Conservation (phyloP, 2,797 vertebrate genomes). For the Rhinoraja longicauda region DNA sequence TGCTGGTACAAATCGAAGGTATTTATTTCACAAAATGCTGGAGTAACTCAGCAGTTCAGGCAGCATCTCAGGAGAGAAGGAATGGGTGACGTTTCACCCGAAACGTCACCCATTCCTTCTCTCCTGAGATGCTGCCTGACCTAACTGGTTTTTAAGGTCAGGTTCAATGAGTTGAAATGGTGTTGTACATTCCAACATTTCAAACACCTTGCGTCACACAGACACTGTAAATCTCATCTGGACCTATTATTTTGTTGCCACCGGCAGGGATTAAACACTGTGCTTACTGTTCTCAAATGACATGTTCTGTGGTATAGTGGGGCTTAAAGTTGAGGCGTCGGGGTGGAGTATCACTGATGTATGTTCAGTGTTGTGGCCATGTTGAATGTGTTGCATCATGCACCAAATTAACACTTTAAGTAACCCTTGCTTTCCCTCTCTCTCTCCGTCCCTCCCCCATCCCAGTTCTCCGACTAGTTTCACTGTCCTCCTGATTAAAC, state of each 20-base stretch:
- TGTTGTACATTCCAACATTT: neutral
- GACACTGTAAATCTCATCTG: neutral
- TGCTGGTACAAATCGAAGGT: too few species aligned
- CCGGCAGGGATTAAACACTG: conserved; percentile 3
- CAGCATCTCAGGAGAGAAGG: too few species aligned
- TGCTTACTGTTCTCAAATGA: neutral
- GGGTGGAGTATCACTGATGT: neutral
- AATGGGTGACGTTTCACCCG: too few species aligned
- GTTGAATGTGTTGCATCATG: neutral
- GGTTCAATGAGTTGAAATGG: conserved; percentile 7
- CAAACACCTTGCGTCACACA: neutral
- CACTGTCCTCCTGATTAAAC: too few species aligned
- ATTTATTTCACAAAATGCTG: too few species aligned
- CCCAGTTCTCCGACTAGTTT: too few species aligned
- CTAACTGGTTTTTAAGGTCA: neutral
- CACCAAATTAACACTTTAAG: neutral
- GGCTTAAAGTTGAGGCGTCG: neutral
- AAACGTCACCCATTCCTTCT: too few species aligned
- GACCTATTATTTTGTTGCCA: neutral
- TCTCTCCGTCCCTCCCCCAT: too few species aligned
- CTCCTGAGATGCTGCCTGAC: too few species aligned
- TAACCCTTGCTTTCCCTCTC: too few species aligned
- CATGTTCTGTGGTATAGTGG: neutral
- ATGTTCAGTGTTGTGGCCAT: neutral
- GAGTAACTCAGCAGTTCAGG: too few species aligned